Conservation (phyloP, 2,888 invertebrate species). For the Drosophila recens region DNA sequence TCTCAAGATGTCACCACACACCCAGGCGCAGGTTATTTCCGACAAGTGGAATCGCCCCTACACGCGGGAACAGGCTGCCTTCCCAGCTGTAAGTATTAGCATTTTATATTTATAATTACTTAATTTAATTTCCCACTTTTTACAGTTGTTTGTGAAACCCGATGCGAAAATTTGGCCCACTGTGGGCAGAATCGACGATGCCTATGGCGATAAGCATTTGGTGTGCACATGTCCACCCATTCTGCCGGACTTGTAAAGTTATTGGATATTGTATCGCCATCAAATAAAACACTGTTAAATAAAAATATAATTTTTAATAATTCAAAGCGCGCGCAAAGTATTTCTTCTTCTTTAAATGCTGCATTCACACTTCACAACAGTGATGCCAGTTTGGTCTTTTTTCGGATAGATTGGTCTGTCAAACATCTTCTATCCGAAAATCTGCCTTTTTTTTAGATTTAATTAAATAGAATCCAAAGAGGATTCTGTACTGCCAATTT, state of each 20-base stretch:
- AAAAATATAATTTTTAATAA: background rate
- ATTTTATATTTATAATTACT: too few relatives aligned
- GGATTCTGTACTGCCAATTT: too few relatives aligned
- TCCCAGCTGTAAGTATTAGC: conserved; percentile 95
- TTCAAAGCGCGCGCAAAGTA: background rate
- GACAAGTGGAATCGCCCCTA: conserved; percentile 97
- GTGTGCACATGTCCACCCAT: conserved; percentile 98
- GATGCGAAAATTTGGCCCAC: conserved; percentile 99
- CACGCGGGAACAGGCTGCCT: conserved; percentile 95
- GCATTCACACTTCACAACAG: too few relatives aligned
- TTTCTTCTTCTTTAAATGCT: too few relatives aligned
- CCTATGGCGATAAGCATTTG: conserved; percentile 98
- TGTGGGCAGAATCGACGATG: conserved; percentile 98
- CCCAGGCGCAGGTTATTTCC: conserved; percentile 93
- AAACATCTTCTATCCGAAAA: too few relatives aligned
- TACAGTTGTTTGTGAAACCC: conserved; percentile 93
- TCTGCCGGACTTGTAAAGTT: conserved; percentile 88
- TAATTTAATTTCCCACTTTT: too few relatives aligned
- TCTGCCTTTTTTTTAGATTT: too few relatives aligned
- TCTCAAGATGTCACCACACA: conserved; percentile 98
- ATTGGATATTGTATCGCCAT: background rate
- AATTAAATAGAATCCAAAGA: too few relatives aligned
- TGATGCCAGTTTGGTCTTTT: too few relatives aligned
- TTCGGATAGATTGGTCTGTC: too few relatives aligned
- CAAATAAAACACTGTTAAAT: background rate